phyloP scores from a whole-genome alignment of 64 coral and sea anemone species.

The Acropora yongei region DNA sequence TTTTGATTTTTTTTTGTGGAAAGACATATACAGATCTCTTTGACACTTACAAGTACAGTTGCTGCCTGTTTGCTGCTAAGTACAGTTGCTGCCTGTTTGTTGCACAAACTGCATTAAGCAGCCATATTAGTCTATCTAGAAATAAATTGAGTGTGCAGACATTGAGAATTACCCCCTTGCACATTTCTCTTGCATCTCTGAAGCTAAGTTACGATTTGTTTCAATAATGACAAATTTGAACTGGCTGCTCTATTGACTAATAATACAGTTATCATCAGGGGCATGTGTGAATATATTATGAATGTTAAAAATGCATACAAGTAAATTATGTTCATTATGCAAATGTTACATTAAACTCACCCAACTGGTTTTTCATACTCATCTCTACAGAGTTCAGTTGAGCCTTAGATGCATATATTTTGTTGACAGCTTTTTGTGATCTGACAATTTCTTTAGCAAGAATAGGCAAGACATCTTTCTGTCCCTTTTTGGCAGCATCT shows the following conservation, averaged over 20 bases:
- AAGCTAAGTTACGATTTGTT: no score
- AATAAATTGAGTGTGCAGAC: no score
- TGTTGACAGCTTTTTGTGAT: slow-evolving; percentile 90
- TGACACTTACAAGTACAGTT: not conserved
- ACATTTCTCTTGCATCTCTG: no score
- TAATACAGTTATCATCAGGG: no score
- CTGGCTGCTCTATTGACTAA: no score
- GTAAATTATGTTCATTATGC: not conserved
- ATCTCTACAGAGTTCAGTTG: slow-evolving; percentile 98
- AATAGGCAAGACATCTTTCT: slow-evolving; percentile 83
- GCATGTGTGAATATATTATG: not conserved
- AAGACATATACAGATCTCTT: not conserved
- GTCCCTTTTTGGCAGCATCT: slow-evolving; percentile 94
- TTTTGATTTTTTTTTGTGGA: not conserved
- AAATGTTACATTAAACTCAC: slow-evolving; percentile 20
- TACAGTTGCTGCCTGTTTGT: not conserved
- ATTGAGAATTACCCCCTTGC: no score
- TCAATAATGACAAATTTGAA: no score
- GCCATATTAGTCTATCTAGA: no score
- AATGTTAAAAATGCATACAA: not conserved
- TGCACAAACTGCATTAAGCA: not conserved
- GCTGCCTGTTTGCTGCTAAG: not conserved
- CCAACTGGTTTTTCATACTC: slow-evolving; percentile 95
- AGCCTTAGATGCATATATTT: slow-evolving; percentile 94
- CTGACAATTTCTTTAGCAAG: slow-evolving; percentile 88